phyloP scores from a whole-genome alignment of 2,797 vertebrate species.

The Myripristis jacobus region DNA sequence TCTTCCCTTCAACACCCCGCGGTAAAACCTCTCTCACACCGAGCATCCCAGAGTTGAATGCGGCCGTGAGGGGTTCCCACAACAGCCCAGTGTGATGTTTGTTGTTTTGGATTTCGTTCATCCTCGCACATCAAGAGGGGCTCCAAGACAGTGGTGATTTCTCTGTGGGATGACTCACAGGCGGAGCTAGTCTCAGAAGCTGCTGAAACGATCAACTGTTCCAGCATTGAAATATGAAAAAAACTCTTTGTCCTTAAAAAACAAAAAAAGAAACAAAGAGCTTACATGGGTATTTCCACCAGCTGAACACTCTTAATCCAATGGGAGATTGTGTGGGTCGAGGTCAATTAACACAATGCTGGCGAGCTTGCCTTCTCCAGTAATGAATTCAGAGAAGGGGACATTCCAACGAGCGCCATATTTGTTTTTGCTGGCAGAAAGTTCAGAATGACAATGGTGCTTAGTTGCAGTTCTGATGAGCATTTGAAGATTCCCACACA shows the following conservation, averaged over 20 bases:
- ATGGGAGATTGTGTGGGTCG: conserved; percentile 70
- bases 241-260: conserved; percentile 70
- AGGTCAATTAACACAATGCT: conserved; percentile 75
- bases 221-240: conserved; percentile 58
- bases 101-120: conserved; percentile 61
- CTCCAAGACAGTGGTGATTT: conserved; percentile 54
- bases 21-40: conserved; percentile 23
- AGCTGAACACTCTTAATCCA: conserved; percentile 58
- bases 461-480: conserved; percentile 64
- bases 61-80: conserved; percentile 57
- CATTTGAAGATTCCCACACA: conserved; percentile 82
- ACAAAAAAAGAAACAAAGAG: conserved; percentile 68
- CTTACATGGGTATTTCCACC: conserved; percentile 74
- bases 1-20: conserved; percentile 40
- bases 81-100: conserved; percentile 48
- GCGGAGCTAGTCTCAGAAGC: conserved; percentile 49
- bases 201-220: conserved; percentile 45
- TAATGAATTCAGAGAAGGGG: conserved; percentile 64
- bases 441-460: conserved; percentile 67
- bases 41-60: conserved; percentile 42
- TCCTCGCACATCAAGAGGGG: conserved; percentile 47
- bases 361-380: conserved; percentile 49
- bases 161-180: conserved; percentile 62
- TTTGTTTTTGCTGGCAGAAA: conserved; percentile 82
- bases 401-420: conserved; percentile 67